phyloP scores from a whole-genome alignment of 1,140 invertebrate species.

The Schlechtendalia chinensis region DNA sequence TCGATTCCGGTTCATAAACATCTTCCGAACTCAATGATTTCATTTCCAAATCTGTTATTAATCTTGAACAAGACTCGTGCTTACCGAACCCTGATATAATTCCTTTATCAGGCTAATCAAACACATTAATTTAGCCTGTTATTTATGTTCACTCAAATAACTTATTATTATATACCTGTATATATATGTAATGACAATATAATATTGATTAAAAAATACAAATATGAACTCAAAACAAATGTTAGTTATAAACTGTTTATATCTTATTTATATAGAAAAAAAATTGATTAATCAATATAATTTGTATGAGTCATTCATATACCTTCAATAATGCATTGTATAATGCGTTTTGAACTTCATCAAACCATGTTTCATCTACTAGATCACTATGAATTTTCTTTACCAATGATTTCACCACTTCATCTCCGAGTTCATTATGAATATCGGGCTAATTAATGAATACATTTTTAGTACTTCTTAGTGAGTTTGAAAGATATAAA shows the following conservation, averaged over 20 bases:
- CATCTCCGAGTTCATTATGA: constrained; percentile 33
- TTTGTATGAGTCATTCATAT: neutral
- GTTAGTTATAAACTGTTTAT: no score
- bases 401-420: constrained; percentile 21
- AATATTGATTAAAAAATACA: neutral
- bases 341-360: constrained; percentile 73
- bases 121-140: neutral
- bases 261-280: no score
- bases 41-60: constrained; percentile 44
- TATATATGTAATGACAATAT: neutral
- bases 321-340: constrained; percentile 63
- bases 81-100: constrained; percentile 47
- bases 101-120: constrained; percentile 39
- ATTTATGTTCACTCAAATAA: neutral
- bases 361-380: constrained; percentile 76
- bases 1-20: constrained; percentile 5
- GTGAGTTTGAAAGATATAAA: neutral
- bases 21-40: constrained; percentile 35
- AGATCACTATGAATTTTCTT: constrained; percentile 65
- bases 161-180: no score
- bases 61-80: constrained; percentile 42
- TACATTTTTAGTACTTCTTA: neutral
- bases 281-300: neutral
- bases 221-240: no score
- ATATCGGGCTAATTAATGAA: constrained; percentile 31